Percentiles rank a stretch among this genome's conserved stretches.
Conservation (phyloP, 2,888 invertebrate genomes). For the Latheticus oryzae region DNA sequence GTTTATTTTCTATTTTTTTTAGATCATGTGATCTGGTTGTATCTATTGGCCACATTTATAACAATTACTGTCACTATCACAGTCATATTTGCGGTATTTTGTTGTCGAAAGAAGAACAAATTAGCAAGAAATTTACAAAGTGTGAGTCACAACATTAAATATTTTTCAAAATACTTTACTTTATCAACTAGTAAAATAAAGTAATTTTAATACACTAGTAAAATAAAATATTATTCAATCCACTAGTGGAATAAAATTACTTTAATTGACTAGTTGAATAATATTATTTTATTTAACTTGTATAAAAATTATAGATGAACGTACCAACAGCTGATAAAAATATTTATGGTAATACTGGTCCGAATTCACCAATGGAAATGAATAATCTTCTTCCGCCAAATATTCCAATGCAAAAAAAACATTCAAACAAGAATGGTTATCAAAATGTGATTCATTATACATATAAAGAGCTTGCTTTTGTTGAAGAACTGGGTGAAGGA, state of each 20-base stretch:
- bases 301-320: conserved; percentile 69
- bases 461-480: conserved; percentile 84
- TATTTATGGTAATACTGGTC: conserved; percentile 82
- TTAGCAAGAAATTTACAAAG: conserved; percentile 71
- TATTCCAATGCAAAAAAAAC: conserved; percentile 65
- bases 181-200: too few species aligned
- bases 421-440: conserved; percentile 58
- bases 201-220: too few species aligned
- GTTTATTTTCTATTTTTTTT: conserved; percentile 57
- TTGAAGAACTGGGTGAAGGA: conserved; percentile 94
- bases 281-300: conserved; percentile 17
- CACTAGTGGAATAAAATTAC: too few species aligned
- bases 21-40: conserved; percentile 86
- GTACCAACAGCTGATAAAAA: conserved; percentile 81
- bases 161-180: neutral
- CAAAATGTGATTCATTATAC: conserved; percentile 85
- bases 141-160: conserved; percentile 59
- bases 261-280: too few species aligned
- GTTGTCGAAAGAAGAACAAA: conserved; percentile 69
- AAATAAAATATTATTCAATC: too few species aligned
- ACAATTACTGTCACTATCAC: conserved; percentile 69
- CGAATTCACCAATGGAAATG: conserved; percentile 83
- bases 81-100: conserved; percentile 71
- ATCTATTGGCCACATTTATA: conserved; percentile 76
- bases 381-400: conserved; percentile 77